These are phyloP conservation scores for Stylophora pistillata DNA, from an alignment of 64 coral and sea anemone genomes.

Conservation along the genomic window DNA sequence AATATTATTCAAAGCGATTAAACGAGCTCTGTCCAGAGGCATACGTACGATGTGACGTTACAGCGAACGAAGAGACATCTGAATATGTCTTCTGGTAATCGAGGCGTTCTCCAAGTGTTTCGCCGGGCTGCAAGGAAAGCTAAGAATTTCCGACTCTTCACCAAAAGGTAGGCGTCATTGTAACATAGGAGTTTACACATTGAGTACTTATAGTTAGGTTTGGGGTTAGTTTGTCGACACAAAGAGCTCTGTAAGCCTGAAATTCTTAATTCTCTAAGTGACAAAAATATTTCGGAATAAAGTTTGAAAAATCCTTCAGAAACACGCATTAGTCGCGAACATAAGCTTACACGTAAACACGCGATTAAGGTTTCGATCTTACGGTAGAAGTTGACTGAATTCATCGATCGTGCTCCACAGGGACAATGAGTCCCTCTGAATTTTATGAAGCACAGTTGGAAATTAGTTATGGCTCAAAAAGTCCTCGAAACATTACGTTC, in stretches of 20 bases:
- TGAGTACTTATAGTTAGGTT: neutral
- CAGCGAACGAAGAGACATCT: neutral
- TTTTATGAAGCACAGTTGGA: neutral
- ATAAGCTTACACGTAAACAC: neutral
- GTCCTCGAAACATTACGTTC: neutral
- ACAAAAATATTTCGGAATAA: neutral
- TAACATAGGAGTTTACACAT: neutral
- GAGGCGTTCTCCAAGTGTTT: slow-evolving; percentile 18
- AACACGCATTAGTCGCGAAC: neutral
- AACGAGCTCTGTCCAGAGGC: neutral
- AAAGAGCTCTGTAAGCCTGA: neutral
- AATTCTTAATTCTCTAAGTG: neutral
- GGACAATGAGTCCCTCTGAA: neutral
- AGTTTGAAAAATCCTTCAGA: neutral
- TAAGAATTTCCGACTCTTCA: slow-evolving; percentile 45
- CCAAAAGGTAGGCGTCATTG: slow-evolving; percentile 17
- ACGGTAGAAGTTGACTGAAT: neutral
- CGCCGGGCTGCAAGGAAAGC: slow-evolving; percentile 29
- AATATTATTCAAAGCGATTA: slow-evolving; percentile 10
- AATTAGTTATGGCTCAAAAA: neutral
- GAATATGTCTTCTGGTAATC: slow-evolving; percentile 34
- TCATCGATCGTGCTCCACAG: neutral
- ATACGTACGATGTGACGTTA: neutral
- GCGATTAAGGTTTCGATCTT: neutral
- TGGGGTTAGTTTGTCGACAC: neutral